Conservation (phyloP, 1,140 invertebrate genomes). For the Solen grandis region DNA sequence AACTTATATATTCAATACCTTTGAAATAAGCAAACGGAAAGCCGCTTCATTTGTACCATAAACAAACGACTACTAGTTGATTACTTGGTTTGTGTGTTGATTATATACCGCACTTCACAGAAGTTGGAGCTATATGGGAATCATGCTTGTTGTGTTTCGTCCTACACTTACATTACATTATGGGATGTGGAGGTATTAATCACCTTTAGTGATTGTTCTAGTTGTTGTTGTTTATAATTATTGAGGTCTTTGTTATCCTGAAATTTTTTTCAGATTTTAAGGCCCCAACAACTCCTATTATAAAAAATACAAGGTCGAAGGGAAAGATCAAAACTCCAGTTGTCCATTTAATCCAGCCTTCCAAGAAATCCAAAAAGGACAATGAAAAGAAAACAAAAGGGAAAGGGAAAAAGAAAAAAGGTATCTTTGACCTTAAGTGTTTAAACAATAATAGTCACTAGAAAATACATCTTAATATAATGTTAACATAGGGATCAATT, state of each 20-base stretch:
- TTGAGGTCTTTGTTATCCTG: neutral
- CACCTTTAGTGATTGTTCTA: neutral
- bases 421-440: neutral
- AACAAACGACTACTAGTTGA: too few relatives aligned
- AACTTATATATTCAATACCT: too few relatives aligned
- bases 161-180: neutral
- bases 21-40: too few relatives aligned
- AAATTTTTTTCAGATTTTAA: slow-evolving; percentile 24
- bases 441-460: neutral
- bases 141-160: neutral
- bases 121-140: neutral
- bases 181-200: neutral
- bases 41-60: too few relatives aligned
- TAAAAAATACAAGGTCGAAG: slow-evolving; percentile 23
- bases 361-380: slow-evolving; percentile 12
- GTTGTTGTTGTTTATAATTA: neutral
- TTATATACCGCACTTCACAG: neutral
- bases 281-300: slow-evolving; percentile 28
- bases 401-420: neutral
- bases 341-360: slow-evolving; percentile 30
- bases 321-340: slow-evolving; percentile 41
- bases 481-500: neutral
- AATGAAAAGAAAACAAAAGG: neutral
- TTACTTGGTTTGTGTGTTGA: neutral
- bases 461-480: neutral